Conservation (phyloP, 2,888 invertebrate species). For the Gerris lacustris region DNA sequence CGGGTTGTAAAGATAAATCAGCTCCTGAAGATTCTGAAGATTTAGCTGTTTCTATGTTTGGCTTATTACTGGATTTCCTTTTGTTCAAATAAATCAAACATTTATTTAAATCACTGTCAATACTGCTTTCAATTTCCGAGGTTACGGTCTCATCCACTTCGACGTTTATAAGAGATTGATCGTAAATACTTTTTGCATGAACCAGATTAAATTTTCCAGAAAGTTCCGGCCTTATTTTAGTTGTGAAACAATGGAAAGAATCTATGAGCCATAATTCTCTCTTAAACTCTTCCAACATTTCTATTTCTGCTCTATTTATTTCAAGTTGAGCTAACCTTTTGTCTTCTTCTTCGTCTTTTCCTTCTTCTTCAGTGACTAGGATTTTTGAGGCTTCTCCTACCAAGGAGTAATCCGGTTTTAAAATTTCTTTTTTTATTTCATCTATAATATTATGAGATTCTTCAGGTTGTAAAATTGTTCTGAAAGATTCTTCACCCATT, state of each 20-base stretch:
- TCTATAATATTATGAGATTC: neutral
- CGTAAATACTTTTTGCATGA: neutral
- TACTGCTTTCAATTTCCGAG: neutral
- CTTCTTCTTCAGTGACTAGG: neutral
- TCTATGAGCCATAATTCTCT: neutral
- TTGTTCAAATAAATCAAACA: neutral
- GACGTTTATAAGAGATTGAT: neutral
- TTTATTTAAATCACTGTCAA: neutral
- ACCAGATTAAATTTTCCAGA: neutral
- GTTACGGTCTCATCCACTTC: neutral
- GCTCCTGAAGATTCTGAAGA: too few species aligned
- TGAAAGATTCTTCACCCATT: neutral
- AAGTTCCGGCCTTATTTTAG: neutral
- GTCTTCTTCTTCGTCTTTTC: neutral
- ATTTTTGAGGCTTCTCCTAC: neutral
- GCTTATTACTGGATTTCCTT: neutral
- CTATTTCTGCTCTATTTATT: neutral
- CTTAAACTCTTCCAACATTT: neutral
- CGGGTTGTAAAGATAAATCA: too few species aligned
- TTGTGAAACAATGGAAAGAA: neutral
- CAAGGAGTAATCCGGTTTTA: neutral
- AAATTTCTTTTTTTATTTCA: neutral
- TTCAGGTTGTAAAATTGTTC: neutral
- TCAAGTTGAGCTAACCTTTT: neutral
- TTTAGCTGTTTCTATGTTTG: neutral